A percentile compares a stretch with the other conserved stretches of the same genome.
These are phyloP conservation scores for Benitochromis conjunctus DNA, from an alignment of 2,113 vertebrate genomes.

Conservation along the genomic window DNA sequence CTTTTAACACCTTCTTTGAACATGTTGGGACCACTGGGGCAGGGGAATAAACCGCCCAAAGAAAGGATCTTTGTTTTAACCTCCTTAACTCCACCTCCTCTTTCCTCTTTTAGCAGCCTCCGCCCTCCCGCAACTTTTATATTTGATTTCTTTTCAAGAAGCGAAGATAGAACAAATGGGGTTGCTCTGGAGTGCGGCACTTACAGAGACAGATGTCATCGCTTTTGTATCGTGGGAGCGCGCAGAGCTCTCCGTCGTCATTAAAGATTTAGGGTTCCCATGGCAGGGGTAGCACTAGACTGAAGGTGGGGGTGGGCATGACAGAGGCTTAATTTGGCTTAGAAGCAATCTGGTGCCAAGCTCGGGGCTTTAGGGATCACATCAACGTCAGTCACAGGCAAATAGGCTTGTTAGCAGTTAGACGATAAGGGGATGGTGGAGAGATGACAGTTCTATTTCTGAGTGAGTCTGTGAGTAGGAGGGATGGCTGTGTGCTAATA, in stretches of 20 bases:
- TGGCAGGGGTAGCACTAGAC: constrained; percentile 56
- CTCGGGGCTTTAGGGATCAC: constrained; percentile 66
- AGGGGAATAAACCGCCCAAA: constrained; percentile 49
- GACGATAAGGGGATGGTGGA: constrained; percentile 62
- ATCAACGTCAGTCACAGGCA: constrained; percentile 72
- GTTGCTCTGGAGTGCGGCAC: constrained; percentile 68
- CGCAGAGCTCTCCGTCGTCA: constrained; percentile 68
- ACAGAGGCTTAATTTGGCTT: constrained; percentile 76
- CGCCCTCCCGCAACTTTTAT: constrained; percentile 59
- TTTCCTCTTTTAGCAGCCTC: constrained; percentile 38
- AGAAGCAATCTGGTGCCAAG: constrained; percentile 70
- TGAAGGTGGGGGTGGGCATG: constrained; percentile 67
- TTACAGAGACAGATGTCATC: constrained; percentile 75
- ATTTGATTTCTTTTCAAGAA: constrained; percentile 73
- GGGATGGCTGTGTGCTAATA: constrained; percentile 6
- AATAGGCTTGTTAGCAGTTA: constrained; percentile 71
- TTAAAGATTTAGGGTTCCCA: constrained; percentile 80
- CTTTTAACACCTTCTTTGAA: constrained; percentile 62
- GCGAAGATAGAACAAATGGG: constrained; percentile 68
- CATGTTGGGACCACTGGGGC: constrained; percentile 44
- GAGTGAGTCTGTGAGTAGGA: constrained; percentile 42
- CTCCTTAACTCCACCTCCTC: constrained; percentile 40
- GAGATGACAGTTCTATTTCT: constrained; percentile 64
- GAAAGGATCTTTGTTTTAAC: constrained; percentile 70
- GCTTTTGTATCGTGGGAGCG: constrained; percentile 72